phyloP scores from a whole-genome alignment of 2,113 vertebrate genomes.

The Talpa occidentalis region DNA sequence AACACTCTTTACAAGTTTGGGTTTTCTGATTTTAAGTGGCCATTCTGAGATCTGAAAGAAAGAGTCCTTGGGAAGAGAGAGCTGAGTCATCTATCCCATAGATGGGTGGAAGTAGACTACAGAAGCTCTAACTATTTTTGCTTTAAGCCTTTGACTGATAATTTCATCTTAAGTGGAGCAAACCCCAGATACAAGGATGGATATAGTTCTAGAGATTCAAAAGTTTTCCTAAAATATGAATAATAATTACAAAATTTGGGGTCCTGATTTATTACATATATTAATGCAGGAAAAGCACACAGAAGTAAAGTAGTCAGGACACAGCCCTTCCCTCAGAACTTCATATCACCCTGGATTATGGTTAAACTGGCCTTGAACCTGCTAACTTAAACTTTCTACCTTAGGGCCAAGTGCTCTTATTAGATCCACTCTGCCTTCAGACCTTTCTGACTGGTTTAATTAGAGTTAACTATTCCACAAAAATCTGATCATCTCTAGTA shows the following conservation, averaged over 20 bases:
- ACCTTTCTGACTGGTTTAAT: neutral
- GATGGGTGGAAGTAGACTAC: neutral
- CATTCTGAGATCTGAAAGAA: neutral
- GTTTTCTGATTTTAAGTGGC: neutral
- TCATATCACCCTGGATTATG: neutral
- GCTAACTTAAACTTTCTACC: neutral
- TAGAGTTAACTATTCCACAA: neutral
- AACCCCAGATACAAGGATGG: neutral
- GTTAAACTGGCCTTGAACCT: neutral
- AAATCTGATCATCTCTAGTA: neutral
- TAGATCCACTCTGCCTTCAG: neutral
- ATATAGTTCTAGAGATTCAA: neutral
- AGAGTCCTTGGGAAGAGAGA: neutral
- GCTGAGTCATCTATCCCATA: neutral
- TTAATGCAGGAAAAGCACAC: neutral
- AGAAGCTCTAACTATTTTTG: neutral
- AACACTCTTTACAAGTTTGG: neutral
- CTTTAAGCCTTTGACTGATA: neutral
- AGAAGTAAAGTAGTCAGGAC: neutral
- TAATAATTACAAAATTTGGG: slow-evolving; percentile 13
- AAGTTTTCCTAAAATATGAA: neutral
- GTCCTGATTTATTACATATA: neutral
- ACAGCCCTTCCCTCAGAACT: neutral
- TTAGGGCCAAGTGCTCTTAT: neutral
- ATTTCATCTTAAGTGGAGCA: neutral